A percentile compares a stretch with the other conserved stretches of the same genome.
phyloP scores from a whole-genome alignment of 2,797 vertebrate species.

The Loriculus beryllinus region DNA sequence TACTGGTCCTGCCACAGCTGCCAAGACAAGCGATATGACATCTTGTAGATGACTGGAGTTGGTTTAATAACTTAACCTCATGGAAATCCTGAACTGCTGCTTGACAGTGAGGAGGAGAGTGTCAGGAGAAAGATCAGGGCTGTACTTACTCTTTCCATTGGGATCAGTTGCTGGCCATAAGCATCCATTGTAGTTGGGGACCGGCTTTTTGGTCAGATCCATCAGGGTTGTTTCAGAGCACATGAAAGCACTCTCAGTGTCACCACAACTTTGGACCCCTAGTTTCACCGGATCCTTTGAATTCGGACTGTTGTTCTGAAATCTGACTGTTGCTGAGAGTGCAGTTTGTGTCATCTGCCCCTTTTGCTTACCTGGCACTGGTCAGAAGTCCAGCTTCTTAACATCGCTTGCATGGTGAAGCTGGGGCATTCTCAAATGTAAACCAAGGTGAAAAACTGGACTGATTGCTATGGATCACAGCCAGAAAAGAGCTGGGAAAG shows the following conservation, averaged over 20 bases:
- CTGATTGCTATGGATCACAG: background rate
- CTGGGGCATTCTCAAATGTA: background rate
- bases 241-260: background rate
- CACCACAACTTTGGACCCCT: background rate
- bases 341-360: background rate
- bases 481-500: background rate
- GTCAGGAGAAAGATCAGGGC: background rate
- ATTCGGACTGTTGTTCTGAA: background rate
- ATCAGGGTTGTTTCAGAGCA: background rate
- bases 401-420: accelerated
- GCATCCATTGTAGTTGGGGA: accelerated
- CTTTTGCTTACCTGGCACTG: background rate
- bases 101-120: background rate
- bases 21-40: background rate
- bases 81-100: background rate
- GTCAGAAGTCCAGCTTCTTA: background rate
- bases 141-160: background rate
- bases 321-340: background rate
- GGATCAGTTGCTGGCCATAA: background rate
- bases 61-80: background rate
- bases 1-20: background rate
- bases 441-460: accelerated
- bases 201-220: background rate
- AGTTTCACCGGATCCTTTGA: background rate
- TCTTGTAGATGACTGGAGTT: background rate